Conservation (phyloP, 2,888 invertebrate genomes). For the Philonicus albiceps region DNA sequence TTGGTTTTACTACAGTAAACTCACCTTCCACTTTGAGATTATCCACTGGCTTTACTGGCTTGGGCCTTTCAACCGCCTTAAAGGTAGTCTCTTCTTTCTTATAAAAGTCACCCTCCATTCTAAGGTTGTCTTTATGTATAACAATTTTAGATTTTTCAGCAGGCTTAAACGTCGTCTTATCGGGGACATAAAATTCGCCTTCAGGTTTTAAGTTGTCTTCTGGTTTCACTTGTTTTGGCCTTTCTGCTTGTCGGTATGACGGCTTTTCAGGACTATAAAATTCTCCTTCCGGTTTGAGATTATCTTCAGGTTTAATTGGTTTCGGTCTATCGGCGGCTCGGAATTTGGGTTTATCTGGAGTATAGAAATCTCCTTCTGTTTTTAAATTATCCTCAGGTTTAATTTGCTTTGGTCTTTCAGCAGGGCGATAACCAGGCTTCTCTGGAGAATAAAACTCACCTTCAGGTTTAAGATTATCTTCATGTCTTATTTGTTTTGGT, state of each 20-base stretch:
- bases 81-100: conserved; percentile 58
- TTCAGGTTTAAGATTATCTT: conserved; percentile 67
- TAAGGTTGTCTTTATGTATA: conserved; percentile 68
- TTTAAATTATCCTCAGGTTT: conserved; percentile 64
- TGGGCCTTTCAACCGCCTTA: conserved; percentile 55
- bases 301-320: conserved; percentile 63
- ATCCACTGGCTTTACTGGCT: conserved; percentile 62
- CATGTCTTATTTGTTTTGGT: conserved; percentile 64
- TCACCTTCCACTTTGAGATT: conserved; percentile 64
- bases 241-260: conserved; percentile 59
- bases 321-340: conserved; percentile 64
- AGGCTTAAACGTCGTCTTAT: conserved; percentile 57
- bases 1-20: conserved; percentile 58
- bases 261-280: conserved; percentile 62
- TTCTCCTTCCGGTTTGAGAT: conserved; percentile 67
- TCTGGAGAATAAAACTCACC: conserved; percentile 66
- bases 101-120: conserved; percentile 67
- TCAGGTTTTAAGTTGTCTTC: conserved; percentile 61
- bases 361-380: conserved; percentile 67
- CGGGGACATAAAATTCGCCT: conserved; percentile 67
- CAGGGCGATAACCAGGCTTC: conserved; percentile 55
- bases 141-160: conserved; percentile 63
- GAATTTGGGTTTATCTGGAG: conserved; percentile 55
- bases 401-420: conserved; percentile 68
- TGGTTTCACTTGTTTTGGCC: conserved; percentile 56